Conservation (phyloP, 2,113 vertebrate species). For the Dendropsophus ebraccatus region DNA sequence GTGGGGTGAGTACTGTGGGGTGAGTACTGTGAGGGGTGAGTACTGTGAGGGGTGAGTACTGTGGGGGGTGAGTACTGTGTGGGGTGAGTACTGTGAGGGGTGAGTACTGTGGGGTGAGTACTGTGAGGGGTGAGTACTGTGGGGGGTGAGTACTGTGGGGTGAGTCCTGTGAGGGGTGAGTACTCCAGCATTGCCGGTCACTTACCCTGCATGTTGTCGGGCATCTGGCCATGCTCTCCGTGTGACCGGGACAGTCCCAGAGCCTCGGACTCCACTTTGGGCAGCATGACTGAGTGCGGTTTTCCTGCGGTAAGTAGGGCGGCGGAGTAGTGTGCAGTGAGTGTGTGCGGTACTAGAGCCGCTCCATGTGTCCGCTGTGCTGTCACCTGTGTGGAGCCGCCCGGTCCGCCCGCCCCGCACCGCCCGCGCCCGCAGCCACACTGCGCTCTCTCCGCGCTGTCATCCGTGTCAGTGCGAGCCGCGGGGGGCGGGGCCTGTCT, state of each 20-base stretch:
- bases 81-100: too few relatives aligned
- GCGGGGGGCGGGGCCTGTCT: conserved; percentile 1
- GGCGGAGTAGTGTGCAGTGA: background rate
- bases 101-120: too few relatives aligned
- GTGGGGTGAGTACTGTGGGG: too few relatives aligned
- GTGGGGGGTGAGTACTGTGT: too few relatives aligned
- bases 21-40: too few relatives aligned
- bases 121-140: too few relatives aligned
- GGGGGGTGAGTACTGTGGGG: too few relatives aligned
- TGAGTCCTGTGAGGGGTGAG: too few relatives aligned
- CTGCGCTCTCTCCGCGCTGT: conserved; percentile 14
- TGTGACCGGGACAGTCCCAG: conserved; percentile 91
- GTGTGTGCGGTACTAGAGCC: background rate
- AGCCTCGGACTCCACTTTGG: conserved; percentile 96
- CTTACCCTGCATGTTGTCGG: conserved; percentile 98
- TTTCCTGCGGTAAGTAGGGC: background rate
- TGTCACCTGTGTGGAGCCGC: conserved; percentile 20
- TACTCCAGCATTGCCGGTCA: too few relatives aligned
- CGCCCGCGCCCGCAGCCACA: background rate
- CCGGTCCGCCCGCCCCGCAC: conserved; percentile 1
- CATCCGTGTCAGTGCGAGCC: conserved; percentile 10
- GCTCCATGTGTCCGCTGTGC: background rate
- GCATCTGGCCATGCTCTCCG: conserved; percentile 95
- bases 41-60: too few relatives aligned
- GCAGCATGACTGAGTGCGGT: conserved; percentile 87